These are phyloP conservation scores for Nebria ingens DNA, from an alignment of 1,140 invertebrate species.

Conservation along the genomic window DNA sequence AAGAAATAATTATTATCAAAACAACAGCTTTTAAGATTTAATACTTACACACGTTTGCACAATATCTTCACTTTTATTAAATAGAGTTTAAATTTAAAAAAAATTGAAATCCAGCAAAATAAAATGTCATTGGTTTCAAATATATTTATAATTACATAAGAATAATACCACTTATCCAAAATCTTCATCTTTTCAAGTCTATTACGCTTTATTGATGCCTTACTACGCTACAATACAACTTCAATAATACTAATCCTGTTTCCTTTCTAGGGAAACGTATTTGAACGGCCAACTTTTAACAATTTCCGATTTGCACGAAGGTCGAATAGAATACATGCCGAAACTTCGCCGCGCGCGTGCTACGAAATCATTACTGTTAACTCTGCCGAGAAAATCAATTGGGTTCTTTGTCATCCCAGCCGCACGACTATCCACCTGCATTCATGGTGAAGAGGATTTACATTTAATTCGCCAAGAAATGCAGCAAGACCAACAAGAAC, in stretches of 20 bases:
- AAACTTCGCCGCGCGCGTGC: conserved; percentile 25
- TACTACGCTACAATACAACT: not conserved
- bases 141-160: no score
- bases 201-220: no score
- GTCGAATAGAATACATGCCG: conserved; percentile 18
- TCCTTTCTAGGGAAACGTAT: conserved; percentile 23
- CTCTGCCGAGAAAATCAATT: conserved; percentile 23
- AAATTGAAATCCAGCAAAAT: no score
- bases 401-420: conserved; percentile 29
- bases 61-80: no score
- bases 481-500: conserved; percentile 21
- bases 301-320: conserved; percentile 17
- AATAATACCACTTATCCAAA: no score
- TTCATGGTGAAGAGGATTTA: conserved; percentile 22
- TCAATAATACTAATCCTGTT: not conserved
- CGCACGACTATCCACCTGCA: conserved; percentile 25
- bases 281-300: conserved; percentile 25
- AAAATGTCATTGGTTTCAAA: no score
- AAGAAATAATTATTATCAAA: no score
- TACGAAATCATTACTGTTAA: conserved; percentile 20
- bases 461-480: conserved; percentile 25
- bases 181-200: no score
- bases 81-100: no score
- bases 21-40: no score
- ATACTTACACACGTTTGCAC: no score